These are phyloP conservation scores for Gobio occitaniae DNA, from an alignment of 2,797 vertebrate genomes.

Conservation along the genomic window DNA sequence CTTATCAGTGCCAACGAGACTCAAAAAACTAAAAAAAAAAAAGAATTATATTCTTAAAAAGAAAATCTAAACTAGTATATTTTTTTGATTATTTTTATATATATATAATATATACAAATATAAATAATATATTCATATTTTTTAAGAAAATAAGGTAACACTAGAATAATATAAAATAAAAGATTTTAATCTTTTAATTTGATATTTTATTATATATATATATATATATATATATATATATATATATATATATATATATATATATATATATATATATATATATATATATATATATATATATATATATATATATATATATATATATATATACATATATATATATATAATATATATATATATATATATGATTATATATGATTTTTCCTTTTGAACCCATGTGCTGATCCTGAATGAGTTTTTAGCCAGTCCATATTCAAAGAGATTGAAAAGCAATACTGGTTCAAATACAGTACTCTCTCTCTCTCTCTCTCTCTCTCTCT, in stretches of 20 bases:
- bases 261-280: background rate
- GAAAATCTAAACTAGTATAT: background rate
- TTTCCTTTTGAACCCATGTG: background rate
- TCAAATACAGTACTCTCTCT: constrained; percentile 36
- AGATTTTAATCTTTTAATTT: background rate
- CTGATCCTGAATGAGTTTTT: constrained; percentile 27
- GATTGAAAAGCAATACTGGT: constrained; percentile 42
- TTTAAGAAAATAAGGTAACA: background rate
- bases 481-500: too few relatives aligned
- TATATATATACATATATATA: background rate
- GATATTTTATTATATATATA: background rate
- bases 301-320: background rate
- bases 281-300: background rate
- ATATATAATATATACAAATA: background rate
- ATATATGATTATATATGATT: background rate
- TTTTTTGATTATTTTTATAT: background rate
- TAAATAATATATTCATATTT: background rate
- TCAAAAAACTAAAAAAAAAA: background rate
- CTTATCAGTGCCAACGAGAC: too few relatives aligned
- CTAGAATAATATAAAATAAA: background rate
- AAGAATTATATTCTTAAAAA: too few relatives aligned
- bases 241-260: background rate
- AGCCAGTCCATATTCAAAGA: constrained; percentile 31
- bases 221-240: background rate
- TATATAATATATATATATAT: background rate